Evolutionary conservation across 2,113 vertebrate species (phyloP), one percentile per base, ranked within the genome.

Genomic region (Corythornis madagascariensis): DNA sequence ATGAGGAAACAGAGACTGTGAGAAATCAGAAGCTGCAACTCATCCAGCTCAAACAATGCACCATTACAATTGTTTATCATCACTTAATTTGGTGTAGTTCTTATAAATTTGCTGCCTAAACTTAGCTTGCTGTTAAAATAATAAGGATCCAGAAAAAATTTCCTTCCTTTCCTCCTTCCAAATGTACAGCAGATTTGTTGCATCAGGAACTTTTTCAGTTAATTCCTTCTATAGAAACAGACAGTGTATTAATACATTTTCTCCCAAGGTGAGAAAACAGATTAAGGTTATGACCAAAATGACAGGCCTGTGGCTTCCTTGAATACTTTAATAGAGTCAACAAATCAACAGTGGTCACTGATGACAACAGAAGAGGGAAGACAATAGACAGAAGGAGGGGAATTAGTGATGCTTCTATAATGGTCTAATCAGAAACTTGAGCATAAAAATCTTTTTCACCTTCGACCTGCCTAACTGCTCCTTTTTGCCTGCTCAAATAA

Each of bases 231-330:
- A 79, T 14, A 88, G 76, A 92, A 96, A 83, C 20, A 91, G 89
- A 84, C 66, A 86, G 57, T 33, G 10, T 91, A 94, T 90, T 91
- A 94, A 92, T 75, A 96, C 89, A 71, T 95, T 96, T 97, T 95
- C 92, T 97, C 71, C 81, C 94, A 96, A 95, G 94, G 94, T 96
- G 89, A 97, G 93, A 96, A 95, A 96, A 96, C 83, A 96, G 88
- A 95, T 96, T 96, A 96, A 96, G 94, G 94, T 93, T 96, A 95
- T 94, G 94, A 95, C 93, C 89, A 97, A 96, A 97, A 77, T 94
- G 96, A 96, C 96, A 94, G 89, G 91, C 83, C 88, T 96, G 82
- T 88, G 89, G 87, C 73, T 95, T 92, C 77, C 94, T 96, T 96
- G 88, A 89, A 87, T 86, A 73, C 81, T 90, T 94, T 92, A 93